Conservation (phyloP, 2,888 invertebrate species). For the Ditula angustiorana region DNA sequence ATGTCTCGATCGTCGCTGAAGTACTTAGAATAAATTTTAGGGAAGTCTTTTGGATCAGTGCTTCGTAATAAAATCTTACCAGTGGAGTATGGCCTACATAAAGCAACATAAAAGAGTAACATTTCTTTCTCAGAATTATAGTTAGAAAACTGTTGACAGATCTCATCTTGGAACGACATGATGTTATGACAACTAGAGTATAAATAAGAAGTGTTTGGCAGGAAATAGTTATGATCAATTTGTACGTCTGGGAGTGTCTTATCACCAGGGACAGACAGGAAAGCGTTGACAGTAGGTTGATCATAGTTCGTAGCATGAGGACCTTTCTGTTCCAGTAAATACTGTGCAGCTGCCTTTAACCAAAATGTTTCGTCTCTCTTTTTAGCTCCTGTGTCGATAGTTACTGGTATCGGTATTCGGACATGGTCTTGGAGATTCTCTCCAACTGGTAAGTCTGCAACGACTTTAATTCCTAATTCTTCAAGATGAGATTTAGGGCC, state of each 20-base stretch:
- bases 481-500: constrained; percentile 66
- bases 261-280: constrained; percentile 64
- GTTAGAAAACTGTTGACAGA: constrained; percentile 68
- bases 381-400: constrained; percentile 65
- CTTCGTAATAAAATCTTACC: constrained; percentile 67
- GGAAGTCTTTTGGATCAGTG: constrained; percentile 61
- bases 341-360: constrained; percentile 69
- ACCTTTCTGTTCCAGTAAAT: constrained; percentile 72
- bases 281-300: constrained; percentile 77
- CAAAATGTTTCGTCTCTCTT: constrained; percentile 63
- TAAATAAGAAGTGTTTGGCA: constrained; percentile 69
- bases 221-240: constrained; percentile 77
- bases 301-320: constrained; percentile 73
- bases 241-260: constrained; percentile 72
- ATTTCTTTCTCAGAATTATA: constrained; percentile 71
- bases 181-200: constrained; percentile 63
- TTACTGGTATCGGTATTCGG: constrained; percentile 72
- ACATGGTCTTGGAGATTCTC: constrained; percentile 80
- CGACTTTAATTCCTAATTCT: constrained; percentile 59
- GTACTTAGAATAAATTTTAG: constrained; percentile 72
- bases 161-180: constrained; percentile 64
- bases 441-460: constrained; percentile 71
- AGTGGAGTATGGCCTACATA: constrained; percentile 72
- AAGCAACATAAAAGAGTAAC: constrained; percentile 69
- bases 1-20: constrained; percentile 71